Evolutionary conservation across 2,113 vertebrate genomes (phyloP).

Genomic region (Scolopax mira): DNA sequence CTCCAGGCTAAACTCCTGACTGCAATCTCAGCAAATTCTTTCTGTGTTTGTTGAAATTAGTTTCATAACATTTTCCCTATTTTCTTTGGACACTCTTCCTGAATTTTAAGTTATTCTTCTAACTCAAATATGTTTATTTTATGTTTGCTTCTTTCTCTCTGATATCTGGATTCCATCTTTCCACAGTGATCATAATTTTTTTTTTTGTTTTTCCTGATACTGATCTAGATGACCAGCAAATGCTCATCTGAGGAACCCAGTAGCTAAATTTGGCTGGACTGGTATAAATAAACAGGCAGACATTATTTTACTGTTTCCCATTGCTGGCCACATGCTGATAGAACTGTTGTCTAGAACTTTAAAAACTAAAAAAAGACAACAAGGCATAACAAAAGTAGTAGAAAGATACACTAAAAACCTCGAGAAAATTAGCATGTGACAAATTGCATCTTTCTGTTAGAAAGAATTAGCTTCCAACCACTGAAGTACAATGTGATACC

Average conservation of each 20-base stretch:
- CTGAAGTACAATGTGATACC: neutral
- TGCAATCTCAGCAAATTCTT: conserved; percentile 29
- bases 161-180: neutral
- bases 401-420: neutral
- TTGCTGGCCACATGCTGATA: neutral
- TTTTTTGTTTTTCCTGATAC: neutral
- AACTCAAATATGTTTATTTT: neutral
- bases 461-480: neutral
- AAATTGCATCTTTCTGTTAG: neutral
- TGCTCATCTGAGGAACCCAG: neutral
- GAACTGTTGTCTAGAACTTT: neutral
- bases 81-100: neutral
- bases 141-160: neutral
- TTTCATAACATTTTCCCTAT: neutral
- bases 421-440: neutral
- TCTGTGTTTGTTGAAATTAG: neutral
- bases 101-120: neutral
- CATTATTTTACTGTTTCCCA: neutral
- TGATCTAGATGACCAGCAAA: neutral
- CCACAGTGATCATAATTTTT: neutral
- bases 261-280: neutral
- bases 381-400: neutral
- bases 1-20: neutral
- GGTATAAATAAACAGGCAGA: neutral
- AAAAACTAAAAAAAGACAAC: neutral